Percentiles rank a stretch among this genome's conserved stretches.
These are phyloP conservation scores for Carassius gibelio DNA, from an alignment of 2,113 vertebrate genomes.

Conservation along the genomic window DNA sequence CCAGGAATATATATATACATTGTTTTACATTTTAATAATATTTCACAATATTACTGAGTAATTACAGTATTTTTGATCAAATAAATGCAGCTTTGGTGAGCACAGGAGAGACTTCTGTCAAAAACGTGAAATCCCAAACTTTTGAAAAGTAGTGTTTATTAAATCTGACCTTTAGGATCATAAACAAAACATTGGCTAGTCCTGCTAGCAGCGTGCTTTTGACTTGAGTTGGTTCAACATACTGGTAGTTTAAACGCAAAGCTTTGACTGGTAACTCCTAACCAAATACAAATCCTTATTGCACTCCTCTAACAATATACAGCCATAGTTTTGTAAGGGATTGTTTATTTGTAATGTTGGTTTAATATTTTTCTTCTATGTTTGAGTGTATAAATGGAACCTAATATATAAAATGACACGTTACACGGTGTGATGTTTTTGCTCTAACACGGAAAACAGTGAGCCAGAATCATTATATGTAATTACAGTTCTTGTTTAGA, in stretches of 20 bases:
- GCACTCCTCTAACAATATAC: slow-evolving; percentile 60
- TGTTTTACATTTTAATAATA: background rate
- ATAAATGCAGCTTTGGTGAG: background rate
- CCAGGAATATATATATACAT: too few species aligned
- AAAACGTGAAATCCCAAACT: background rate
- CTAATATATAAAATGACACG: slow-evolving; percentile 74
- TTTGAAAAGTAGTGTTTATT: background rate
- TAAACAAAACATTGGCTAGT: background rate
- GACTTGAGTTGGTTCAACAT: background rate
- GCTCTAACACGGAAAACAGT: background rate
- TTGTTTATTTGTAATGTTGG: slow-evolving; percentile 61
- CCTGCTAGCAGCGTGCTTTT: background rate
- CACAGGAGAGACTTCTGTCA: background rate
- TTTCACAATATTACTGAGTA: background rate
- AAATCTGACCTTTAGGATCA: background rate
- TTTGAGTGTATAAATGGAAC: slow-evolving; percentile 71
- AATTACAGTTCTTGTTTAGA: background rate
- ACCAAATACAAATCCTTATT: slow-evolving; percentile 70
- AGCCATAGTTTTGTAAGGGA: slow-evolving; percentile 59
- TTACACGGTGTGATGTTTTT: slow-evolving; percentile 52
- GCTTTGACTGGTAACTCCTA: slow-evolving; percentile 50
- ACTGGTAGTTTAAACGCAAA: background rate
- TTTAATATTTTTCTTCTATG: slow-evolving; percentile 60
- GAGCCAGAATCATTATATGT: slow-evolving; percentile 32
- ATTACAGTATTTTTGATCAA: background rate